Percentiles rank a stretch among this genome's conserved stretches.
Conservation (phyloP, 2,113 vertebrate genomes). For the Oceanodroma tethys region DNA sequence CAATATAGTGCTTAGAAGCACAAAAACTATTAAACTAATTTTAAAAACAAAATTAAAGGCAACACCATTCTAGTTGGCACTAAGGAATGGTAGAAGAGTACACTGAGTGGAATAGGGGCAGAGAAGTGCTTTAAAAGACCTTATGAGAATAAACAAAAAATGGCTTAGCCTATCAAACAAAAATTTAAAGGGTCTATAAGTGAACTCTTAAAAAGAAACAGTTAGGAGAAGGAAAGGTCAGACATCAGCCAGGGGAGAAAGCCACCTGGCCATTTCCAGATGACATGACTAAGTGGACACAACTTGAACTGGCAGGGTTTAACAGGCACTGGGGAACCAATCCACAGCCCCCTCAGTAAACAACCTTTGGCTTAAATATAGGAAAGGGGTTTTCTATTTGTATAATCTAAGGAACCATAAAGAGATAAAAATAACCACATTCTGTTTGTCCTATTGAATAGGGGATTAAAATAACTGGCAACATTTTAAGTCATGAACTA, state of each 20-base stretch:
- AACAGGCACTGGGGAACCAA: neutral
- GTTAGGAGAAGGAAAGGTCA: neutral
- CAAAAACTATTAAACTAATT: neutral
- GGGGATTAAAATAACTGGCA: slow-evolving; percentile 35
- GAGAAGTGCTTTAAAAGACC: neutral
- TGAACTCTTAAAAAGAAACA: neutral
- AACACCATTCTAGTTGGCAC: neutral
- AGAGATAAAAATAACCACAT: slow-evolving; percentile 41
- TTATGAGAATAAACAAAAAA: neutral
- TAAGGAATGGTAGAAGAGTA: neutral
- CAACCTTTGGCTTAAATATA: neutral
- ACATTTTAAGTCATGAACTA: neutral
- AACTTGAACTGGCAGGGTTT: neutral
- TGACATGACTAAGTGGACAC: neutral
- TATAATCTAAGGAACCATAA: neutral
- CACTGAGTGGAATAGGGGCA: neutral
- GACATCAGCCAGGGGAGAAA: neutral
- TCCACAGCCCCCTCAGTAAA: neutral
- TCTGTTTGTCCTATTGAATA: slow-evolving; percentile 7
- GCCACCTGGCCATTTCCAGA: neutral
- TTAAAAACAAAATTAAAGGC: neutral
- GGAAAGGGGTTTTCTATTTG: neutral
- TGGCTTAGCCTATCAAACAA: neutral
- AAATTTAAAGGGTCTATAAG: neutral
- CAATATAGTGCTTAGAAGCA: neutral